Conservation (phyloP, 2,113 vertebrate genomes). For the Triplophysa rosa region DNA sequence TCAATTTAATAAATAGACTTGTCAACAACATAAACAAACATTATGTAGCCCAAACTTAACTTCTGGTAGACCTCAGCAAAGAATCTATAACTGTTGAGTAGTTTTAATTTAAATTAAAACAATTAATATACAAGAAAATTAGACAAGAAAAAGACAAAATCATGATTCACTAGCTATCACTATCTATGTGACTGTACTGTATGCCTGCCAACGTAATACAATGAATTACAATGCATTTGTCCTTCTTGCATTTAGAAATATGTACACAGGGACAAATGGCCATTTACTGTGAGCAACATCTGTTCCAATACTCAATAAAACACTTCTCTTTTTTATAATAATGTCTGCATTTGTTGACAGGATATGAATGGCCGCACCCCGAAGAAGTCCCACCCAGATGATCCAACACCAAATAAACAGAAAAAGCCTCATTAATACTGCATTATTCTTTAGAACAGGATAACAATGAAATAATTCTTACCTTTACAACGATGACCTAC, state of each 20-base stretch:
- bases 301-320: conserved; percentile 14
- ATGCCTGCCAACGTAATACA: not conserved
- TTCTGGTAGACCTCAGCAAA: no score
- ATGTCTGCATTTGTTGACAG: conserved; percentile 51
- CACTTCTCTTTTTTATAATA: conserved; percentile 18
- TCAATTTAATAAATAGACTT: no score
- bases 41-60: no score
- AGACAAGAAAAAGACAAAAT: not conserved
- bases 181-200: not conserved
- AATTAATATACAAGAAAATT: no score
- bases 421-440: conserved; percentile 57
- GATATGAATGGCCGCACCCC: conserved; percentile 70
- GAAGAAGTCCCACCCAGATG: conserved; percentile 62
- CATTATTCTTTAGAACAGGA: conserved; percentile 34
- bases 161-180: not conserved
- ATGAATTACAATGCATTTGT: conserved; percentile 60
- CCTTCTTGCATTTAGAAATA: not conserved
- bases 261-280: not conserved
- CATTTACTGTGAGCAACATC: conserved; percentile 6
- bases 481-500: conserved; percentile 50
- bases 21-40: no score
- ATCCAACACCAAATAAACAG: conserved; percentile 57
- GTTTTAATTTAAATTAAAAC: no score
- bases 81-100: no score
- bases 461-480: conserved; percentile 45